These are phyloP conservation scores for Esox niger DNA, from an alignment of 2,113 vertebrate genomes.

Conservation along the genomic window DNA sequence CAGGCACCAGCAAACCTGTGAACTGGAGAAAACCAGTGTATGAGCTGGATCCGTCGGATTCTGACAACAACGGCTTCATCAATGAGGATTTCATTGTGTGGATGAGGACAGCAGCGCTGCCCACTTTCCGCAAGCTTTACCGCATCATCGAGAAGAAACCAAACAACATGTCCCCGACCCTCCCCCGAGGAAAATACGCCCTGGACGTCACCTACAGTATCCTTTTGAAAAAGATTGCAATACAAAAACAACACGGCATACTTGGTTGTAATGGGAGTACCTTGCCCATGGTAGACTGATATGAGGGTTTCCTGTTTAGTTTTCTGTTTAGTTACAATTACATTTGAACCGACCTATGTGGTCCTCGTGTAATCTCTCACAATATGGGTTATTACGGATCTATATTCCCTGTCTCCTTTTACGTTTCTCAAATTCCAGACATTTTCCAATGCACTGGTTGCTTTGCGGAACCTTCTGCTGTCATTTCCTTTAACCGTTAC, in stretches of 20 bases:
- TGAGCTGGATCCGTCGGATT: slow-evolving; percentile 73
- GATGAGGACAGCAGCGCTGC: slow-evolving; percentile 97
- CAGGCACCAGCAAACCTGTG: slow-evolving; percentile 85
- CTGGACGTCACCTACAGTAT: slow-evolving; percentile 93
- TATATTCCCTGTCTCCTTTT: not conserved
- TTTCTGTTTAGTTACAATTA: not conserved
- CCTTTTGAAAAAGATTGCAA: slow-evolving; percentile 73
- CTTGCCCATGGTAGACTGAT: not conserved
- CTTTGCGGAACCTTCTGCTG: not conserved
- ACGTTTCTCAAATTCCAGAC: not conserved
- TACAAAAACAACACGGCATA: not conserved
- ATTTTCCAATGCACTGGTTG: not conserved
- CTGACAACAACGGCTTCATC: slow-evolving; percentile 92
- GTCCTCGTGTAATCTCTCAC: not conserved
- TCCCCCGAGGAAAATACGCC: slow-evolving; percentile 84
- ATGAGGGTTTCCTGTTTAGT: not conserved
- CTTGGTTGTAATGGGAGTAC: too few species aligned
- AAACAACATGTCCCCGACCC: slow-evolving; percentile 73
- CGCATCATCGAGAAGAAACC: slow-evolving; percentile 86
- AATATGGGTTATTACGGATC: not conserved
- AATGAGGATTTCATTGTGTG: slow-evolving; percentile 99
- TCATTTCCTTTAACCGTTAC: slow-evolving; percentile 75
- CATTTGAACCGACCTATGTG: not conserved
- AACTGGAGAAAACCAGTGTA: slow-evolving; percentile 90
- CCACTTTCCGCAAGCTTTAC: slow-evolving; percentile 96